Base-by-base conservation (phyloP, 2,888 invertebrate species). In the Erebia aethiops region DNA sequence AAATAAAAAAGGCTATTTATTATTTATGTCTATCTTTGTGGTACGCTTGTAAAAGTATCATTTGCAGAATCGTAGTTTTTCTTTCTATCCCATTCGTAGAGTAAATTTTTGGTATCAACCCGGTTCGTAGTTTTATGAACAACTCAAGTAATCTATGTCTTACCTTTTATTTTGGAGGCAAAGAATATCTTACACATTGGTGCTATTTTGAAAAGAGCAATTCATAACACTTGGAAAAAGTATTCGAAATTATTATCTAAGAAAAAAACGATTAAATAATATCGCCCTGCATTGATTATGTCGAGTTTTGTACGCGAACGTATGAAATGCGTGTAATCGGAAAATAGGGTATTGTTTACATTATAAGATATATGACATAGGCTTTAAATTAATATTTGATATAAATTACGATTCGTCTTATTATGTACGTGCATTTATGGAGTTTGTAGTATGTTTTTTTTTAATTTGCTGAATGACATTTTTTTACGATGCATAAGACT, bases 241-340 rank as follows among this genome's bases (percentile, higher is more conserved):
- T 21, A 49, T 43, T 41, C 54, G 43, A 66, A 66, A 56, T 66
- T 18, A 52, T 41, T 11, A 61, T 41, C 3, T 35, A 35, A 35
- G 35, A 43, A n/a, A 52, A 64, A 56, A 56, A 46, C 56, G 56
- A 66, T 56, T 18, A 14, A 56, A 18, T 49, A 26, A 18, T 14
- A 18, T 46, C 64, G 71, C 87, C 88, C 88, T 89, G 90, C 88
- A 87, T 91, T 82, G 91, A 84, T 87, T 89, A 82, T 88, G 88
- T 90, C 87, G 87, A 79, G 84, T 85, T 77, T 78, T 85, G 82
- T 86, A 87, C 87, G 83, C 78, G 73, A 71, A 80, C 84, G 85
- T 88, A 85, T 87, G 80, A 84, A 85, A 87, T 84, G 89, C 89
- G 87, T 87, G 80, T 87, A 87, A 87, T 89, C 89, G 92, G 92